These are phyloP conservation scores for Grapholita molesta DNA, from an alignment of 1,140 invertebrate genomes.

Conservation along the genomic window DNA sequence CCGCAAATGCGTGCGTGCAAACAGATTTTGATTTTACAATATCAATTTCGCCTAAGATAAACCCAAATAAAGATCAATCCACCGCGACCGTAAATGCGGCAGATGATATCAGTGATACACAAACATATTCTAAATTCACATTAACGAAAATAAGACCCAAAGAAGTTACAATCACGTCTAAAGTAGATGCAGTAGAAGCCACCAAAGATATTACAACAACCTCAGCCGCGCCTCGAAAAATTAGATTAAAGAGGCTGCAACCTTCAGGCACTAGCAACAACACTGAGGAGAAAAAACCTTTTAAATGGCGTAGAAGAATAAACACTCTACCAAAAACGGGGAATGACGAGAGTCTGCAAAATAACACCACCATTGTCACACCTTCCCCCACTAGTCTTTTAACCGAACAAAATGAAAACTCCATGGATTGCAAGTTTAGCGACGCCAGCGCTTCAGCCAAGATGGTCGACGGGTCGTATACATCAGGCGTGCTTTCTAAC, in stretches of 20 bases:
- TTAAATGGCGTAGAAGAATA: conserved; percentile 33
- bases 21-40: conserved; percentile 22
- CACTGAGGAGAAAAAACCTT: conserved; percentile 26
- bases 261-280: neutral
- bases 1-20: conserved; percentile 30
- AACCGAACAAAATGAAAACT: neutral
- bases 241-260: conserved; percentile 27
- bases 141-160: neutral
- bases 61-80: neutral
- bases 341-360: neutral
- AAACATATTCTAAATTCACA: neutral
- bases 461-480: conserved; percentile 36
- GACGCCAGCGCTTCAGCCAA: conserved; percentile 23
- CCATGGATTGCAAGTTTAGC: conserved; percentile 15
- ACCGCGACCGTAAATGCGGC: neutral
- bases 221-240: conserved; percentile 16
- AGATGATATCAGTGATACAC: neutral
- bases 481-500: conserved; percentile 35
- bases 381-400: neutral
- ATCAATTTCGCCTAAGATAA: neutral
- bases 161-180: neutral
- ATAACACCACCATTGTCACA: neutral
- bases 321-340: neutral
- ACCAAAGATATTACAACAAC: conserved; percentile 18
- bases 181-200: neutral